Evolutionary conservation across 2,797 vertebrate species (phyloP).

Genomic region (Cottoperca gobio): DNA sequence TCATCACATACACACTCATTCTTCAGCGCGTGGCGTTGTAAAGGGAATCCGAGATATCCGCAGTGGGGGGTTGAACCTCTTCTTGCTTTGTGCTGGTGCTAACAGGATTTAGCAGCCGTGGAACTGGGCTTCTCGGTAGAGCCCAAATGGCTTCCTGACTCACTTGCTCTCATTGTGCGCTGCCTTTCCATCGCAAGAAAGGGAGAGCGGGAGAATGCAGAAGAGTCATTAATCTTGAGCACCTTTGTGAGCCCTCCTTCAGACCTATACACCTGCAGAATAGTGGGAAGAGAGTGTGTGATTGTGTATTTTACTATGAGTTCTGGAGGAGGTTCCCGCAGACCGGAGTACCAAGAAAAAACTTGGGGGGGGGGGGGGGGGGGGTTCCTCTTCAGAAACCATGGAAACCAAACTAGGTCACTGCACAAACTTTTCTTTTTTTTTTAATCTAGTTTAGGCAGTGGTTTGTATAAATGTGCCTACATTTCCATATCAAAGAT

Average conservation of each 20-base stretch:
- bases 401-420: constrained; percentile 89
- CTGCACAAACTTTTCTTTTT: constrained; percentile 78
- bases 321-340: constrained; percentile 66
- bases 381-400: constrained; percentile 78
- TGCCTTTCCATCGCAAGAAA: constrained; percentile 24
- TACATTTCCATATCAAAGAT: constrained; percentile 86
- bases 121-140: constrained; percentile 74
- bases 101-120: constrained; percentile 83
- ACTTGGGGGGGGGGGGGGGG: constrained; percentile 20
- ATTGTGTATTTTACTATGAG: constrained; percentile 47
- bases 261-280: constrained; percentile 50
- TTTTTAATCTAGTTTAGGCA: constrained; percentile 80
- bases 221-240: constrained; percentile 53
- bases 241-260: constrained; percentile 54
- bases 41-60: constrained; percentile 69
- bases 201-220: constrained; percentile 2
- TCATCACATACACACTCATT: constrained; percentile 51
- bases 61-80: constrained; percentile 75
- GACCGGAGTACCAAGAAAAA: constrained; percentile 48
- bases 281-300: neutral
- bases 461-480: constrained; percentile 78
- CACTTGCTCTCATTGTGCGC: constrained; percentile 46
- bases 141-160: constrained; percentile 73
- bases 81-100: constrained; percentile 71
- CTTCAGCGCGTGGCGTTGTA: constrained; percentile 49